Percentiles rank a stretch among this genome's conserved stretches.
phyloP scores from a whole-genome alignment of 2,797 vertebrate species.

The Alauda arvensis region DNA sequence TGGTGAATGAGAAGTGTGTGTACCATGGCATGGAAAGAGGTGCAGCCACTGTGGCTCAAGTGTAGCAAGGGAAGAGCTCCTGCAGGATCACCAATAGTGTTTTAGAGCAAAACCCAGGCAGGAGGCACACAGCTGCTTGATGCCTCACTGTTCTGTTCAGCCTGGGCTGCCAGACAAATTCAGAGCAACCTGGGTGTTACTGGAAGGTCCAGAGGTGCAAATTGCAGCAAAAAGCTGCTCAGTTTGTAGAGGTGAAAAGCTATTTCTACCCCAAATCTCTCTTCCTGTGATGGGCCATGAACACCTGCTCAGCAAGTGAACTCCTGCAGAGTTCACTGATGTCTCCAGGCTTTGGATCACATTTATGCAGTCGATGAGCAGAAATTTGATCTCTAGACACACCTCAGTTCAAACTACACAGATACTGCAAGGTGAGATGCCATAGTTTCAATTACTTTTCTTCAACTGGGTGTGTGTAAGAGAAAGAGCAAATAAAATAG shows the following conservation, averaged over 20 bases:
- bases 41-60: not conserved
- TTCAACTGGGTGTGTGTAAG: not conserved
- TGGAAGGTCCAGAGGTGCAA: not conserved
- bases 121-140: not conserved
- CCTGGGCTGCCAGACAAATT: not conserved
- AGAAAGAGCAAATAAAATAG: constrained; percentile 9
- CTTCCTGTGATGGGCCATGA: not conserved
- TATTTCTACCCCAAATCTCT: not conserved
- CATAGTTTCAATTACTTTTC: constrained; percentile 20
- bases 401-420: not conserved
- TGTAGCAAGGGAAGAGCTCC: not conserved
- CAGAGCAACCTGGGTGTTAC: not conserved
- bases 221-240: not conserved
- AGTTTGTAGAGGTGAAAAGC: not conserved
- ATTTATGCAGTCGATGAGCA: constrained; percentile 1
- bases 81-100: not conserved
- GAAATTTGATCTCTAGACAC: constrained; percentile 7
- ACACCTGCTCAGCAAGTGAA: not conserved
- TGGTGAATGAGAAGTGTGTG: rapidly evolving
- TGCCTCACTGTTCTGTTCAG: not conserved
- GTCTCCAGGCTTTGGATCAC: constrained; percentile 17
- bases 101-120: not conserved
- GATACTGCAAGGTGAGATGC: not conserved
- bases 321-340: constrained; percentile 3
- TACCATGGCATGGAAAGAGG: not conserved